Evolutionary conservation across 2,113 vertebrate genomes (phyloP).

Genomic region (Thunnus maccoyii): DNA sequence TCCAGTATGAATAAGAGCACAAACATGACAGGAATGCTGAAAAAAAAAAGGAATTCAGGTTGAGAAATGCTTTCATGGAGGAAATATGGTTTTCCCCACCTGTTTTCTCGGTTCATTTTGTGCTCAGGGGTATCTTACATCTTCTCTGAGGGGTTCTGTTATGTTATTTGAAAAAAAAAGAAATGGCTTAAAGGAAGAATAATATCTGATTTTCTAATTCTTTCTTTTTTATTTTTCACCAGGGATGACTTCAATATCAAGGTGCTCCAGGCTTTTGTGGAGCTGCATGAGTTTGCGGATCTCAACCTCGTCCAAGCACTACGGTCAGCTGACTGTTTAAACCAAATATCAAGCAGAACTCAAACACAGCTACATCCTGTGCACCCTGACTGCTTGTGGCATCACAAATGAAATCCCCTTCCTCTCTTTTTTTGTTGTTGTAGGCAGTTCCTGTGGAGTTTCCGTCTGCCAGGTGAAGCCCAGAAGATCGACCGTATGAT

Average conservation of each 20-base stretch:
- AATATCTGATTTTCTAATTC: not conserved
- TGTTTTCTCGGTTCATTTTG: constrained; percentile 32
- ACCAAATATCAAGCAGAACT: not conserved
- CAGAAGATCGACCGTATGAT: constrained; percentile 99
- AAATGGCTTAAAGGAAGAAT: not conserved
- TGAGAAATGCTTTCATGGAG: constrained; percentile 46
- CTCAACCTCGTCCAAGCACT: constrained; percentile 98
- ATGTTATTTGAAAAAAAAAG: constrained; percentile 12
- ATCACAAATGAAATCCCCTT: not conserved
- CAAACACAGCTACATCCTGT: not conserved
- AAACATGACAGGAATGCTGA: constrained; percentile 69
- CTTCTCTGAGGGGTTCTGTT: constrained; percentile 17
- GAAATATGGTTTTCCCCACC: constrained; percentile 51
- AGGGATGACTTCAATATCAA: constrained; percentile 99
- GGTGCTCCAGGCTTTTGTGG: constrained; percentile 98
- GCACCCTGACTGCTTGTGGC: not conserved
- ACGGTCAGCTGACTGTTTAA: constrained; percentile 85
- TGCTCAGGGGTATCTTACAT: constrained; percentile 7
- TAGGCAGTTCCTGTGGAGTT: constrained; percentile 99
- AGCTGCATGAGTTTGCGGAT: constrained; percentile 99
- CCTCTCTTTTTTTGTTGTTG: not conserved
- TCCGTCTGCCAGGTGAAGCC: constrained; percentile 95
- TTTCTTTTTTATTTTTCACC: constrained; percentile 34
- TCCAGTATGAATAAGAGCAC: constrained; percentile 52
- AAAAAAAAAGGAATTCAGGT: constrained; percentile 43